Percentiles rank a stretch among this genome's conserved stretches.
Evolutionary conservation across 2,113 vertebrate genomes (phyloP).

Genomic region (Astatoreochromis straeleni): DNA sequence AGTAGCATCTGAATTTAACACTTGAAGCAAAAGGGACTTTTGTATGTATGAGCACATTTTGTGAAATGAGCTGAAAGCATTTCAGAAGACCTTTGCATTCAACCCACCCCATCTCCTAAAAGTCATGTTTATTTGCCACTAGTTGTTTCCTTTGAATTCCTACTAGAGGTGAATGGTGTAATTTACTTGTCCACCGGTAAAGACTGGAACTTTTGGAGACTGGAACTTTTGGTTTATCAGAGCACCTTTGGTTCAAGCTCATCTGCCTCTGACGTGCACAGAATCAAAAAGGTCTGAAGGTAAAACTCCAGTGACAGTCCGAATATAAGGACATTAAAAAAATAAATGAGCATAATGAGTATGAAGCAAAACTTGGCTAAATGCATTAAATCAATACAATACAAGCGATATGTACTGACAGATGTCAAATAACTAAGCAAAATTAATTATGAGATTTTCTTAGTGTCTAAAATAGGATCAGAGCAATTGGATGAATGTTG

Average conservation of each 20-base stretch:
- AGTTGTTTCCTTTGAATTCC: background rate
- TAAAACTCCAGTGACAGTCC: background rate
- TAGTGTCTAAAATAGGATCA: background rate
- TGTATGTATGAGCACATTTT: background rate
- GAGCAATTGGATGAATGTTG: background rate
- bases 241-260: background rate
- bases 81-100: background rate
- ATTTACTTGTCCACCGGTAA: background rate
- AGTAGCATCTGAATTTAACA: background rate
- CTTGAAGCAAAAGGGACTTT: background rate
- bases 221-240: background rate
- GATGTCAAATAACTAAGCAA: background rate
- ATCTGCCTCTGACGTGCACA: background rate
- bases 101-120: background rate
- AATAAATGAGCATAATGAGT: background rate
- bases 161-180: background rate
- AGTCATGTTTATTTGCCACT: background rate
- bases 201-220: background rate
- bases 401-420: background rate
- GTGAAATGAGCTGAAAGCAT: background rate
- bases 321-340: background rate
- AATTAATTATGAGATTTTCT: background rate
- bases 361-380: background rate
- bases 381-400: background rate
- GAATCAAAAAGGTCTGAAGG: background rate